Evolutionary conservation across 2,888 invertebrate species (phyloP), one percentile per base, ranked within the genome.

Genomic region (Papilio elwesi): DNA sequence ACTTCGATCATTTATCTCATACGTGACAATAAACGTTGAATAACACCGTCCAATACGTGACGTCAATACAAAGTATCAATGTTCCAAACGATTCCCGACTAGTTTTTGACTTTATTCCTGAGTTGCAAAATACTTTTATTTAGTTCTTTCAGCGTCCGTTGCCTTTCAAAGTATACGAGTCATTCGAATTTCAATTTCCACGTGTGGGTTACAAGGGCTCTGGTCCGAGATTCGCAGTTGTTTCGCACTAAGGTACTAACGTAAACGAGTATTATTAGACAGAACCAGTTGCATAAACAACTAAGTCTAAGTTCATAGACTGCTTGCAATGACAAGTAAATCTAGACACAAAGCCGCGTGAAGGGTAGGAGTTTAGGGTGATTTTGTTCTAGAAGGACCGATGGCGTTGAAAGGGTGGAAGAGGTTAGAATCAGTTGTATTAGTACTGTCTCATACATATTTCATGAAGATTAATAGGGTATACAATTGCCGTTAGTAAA

Each of bases 41-140:
- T 88, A 81, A 81, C 69, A 77, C 81, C 81, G 69, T 85, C 83
- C 86, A 68, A 73, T 81, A 89, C 90, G 89, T 89, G 88, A 80
- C 71, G 79, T 78, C 81, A 88, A 89, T 89, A 85, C 83, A 77
- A 79, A 80, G 75, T 70, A 48, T 69, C 74, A 73, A 76, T 76
- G 78, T 79, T 78, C 78, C 80, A 81, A 57, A 78, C 83, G 83
- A 84, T 86, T 85, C 81, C 70, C 82, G 67, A 80, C 83, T 84
- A 87, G 87, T 86, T 89, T 88, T 86, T 85, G 87, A 87, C 83
- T 86, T 68, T 82, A 86, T 85, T 86, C 82, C 78, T 86, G 89
- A 88, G 88, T 88, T 75, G 82, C 84, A 89, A 89, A 87, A 85
- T 84, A 83, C 77, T 73, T 62, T 70, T 53, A 57, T 64, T 57